Evolutionary conservation across 2,113 vertebrate species (phyloP), one percentile per base, ranked within the genome.

Genomic region (Cnemophilus loriae): DNA sequence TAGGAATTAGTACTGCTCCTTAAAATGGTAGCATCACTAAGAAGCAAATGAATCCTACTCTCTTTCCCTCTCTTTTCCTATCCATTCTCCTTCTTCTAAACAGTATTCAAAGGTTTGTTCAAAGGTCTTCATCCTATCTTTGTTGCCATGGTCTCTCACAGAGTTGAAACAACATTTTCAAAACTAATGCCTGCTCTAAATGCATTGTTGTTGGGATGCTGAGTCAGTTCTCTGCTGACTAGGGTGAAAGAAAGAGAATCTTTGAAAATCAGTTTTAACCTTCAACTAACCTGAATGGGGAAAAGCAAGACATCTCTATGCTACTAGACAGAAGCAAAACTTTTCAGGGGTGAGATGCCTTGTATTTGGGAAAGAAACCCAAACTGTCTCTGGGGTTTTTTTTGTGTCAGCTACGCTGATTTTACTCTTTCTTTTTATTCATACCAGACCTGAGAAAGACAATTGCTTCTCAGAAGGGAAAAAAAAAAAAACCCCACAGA

Each of bases 1-100:
- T 90, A 88, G 93, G 97, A 96, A 97, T 96, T 97, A 96, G 93
- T 73, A 82, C 47, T 90, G 87, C 93, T 83, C 70, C 84, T 90
- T 90, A 92, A 97, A 96, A 97, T 57, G 86, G 93, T 91, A 95
- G 92, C 93, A 97, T 96, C 94, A 42, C 95, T 96, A 96, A 96
- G 94, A 49, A 95, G 93, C 49, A 80, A 91, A 89, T 92, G 86
- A 96, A 95, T 93, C 93, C 91, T 92, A 73, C 87, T 95, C 84
- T 71, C 84, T 89, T 89, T 78, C 49, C 55, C 68, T 93, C 94
- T 88, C 89, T 95, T 95, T 95, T 89, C 67, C 94, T 89, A 87
- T 23, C 87, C 89, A 94, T 95, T 97, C 94, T 95, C 65, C 70
- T 77, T 21, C 91, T 89, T 68, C 87, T 94, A 94, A 96, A 96